Evolutionary conservation across 1,140 invertebrate genomes (phyloP).

Genomic region (Cherax quadricarinatus): DNA sequence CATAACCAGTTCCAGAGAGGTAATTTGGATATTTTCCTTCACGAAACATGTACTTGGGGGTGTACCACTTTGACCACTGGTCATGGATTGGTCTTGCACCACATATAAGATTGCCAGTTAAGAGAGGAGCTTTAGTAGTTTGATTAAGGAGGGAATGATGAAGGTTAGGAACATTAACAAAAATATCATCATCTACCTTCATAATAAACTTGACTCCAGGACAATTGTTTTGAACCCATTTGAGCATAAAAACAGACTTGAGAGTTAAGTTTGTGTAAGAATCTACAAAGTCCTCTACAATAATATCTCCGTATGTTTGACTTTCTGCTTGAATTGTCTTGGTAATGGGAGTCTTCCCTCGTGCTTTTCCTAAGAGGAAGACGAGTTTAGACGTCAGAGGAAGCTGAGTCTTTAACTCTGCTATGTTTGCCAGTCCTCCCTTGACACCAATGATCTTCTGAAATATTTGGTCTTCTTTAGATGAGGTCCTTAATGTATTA

Average conservation of each 20-base stretch:
- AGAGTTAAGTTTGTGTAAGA: constrained; percentile 92
- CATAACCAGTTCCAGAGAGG: constrained; percentile 89
- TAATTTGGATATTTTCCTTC: constrained; percentile 87
- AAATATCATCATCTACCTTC: constrained; percentile 95
- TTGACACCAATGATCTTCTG: not conserved
- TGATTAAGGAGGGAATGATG: constrained; percentile 77
- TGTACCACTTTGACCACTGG: constrained; percentile 86
- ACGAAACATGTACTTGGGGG: constrained; percentile 87
- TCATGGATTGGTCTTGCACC: constrained; percentile 85
- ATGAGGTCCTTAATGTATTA: constrained; percentile 78
- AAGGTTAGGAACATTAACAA: constrained; percentile 85
- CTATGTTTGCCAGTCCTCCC: not conserved
- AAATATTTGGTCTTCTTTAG: not conserved
- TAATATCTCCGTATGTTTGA: constrained; percentile 74
- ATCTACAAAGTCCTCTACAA: constrained; percentile 85
- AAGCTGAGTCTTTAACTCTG: not conserved
- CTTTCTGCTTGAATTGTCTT: constrained; percentile 73
- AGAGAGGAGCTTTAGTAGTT: constrained; percentile 74
- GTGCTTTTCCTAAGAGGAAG: constrained; percentile 83
- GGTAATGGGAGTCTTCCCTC: constrained; percentile 28
- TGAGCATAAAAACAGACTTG: constrained; percentile 89
- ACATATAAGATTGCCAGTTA: constrained; percentile 86
- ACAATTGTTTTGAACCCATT: constrained; percentile 87
- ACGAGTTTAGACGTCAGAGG: constrained; percentile 78
- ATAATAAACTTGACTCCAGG: constrained; percentile 84